These are phyloP conservation scores for Agrochola circellaris DNA, from an alignment of 2,888 invertebrate genomes.

Conservation along the genomic window DNA sequence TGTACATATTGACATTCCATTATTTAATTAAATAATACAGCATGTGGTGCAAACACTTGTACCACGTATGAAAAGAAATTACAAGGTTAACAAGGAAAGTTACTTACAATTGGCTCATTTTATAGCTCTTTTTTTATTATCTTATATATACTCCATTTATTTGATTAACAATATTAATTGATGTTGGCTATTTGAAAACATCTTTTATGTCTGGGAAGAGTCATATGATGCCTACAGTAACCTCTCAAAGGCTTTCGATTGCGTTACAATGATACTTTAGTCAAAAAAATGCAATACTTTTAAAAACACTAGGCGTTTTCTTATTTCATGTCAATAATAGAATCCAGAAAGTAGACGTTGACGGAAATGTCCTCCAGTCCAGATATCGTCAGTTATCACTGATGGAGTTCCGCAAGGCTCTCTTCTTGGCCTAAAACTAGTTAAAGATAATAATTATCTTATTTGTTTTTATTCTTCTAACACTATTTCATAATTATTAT, in stretches of 20 bases:
- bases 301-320: too few relatives aligned
- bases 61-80: slow-evolving; percentile 13
- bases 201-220: too few relatives aligned
- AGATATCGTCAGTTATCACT: neutral
- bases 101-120: neutral
- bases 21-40: slow-evolving; percentile 18
- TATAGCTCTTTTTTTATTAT: neutral
- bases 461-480: too few relatives aligned
- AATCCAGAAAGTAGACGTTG: neutral
- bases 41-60: slow-evolving; percentile 18
- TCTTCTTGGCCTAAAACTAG: neutral
- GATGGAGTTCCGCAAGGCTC: slow-evolving; percentile 7
- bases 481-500: too few relatives aligned
- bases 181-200: neutral
- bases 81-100: slow-evolving; percentile 22
- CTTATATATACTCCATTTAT: neutral
- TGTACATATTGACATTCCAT: slow-evolving; percentile 39
- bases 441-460: too few relatives aligned
- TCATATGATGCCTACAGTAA: neutral
- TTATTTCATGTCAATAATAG: neutral
- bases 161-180: neutral
- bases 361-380: neutral
- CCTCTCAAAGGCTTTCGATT: slow-evolving; percentile 5
- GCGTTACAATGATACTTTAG: neutral
- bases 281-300: neutral